phyloP scores from a whole-genome alignment of 2,797 vertebrate genomes.

The Girardinus metallicus region DNA sequence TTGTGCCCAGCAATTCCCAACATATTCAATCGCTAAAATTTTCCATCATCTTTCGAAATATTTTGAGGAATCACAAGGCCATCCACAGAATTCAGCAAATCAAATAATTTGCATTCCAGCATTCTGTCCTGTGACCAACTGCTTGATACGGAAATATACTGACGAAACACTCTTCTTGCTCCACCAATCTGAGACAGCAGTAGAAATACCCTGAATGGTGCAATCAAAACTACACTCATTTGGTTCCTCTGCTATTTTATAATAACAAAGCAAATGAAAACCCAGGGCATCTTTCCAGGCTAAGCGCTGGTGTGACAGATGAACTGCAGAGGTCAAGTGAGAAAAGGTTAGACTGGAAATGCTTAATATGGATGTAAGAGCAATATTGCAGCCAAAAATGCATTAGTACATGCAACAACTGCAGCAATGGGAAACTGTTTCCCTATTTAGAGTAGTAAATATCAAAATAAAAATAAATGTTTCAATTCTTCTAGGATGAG shows the following conservation, averaged over 20 bases:
- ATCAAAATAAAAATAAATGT: conserved; percentile 29
- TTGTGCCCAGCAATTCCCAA: not conserved
- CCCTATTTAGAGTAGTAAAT: not conserved
- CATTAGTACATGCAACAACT: not conserved
- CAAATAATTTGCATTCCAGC: conserved; percentile 42
- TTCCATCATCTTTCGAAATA: conserved; percentile 13
- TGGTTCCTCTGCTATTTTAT: not conserved
- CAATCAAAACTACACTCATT: not conserved
- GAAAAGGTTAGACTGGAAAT: conserved; percentile 29
- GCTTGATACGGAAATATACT: conserved; percentile 19
- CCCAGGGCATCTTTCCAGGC: conserved; percentile 45
- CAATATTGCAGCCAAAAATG: conserved; percentile 32
- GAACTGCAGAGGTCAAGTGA: conserved; percentile 50
- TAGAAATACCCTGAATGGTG: conserved; percentile 14
- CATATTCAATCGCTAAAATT: conserved; percentile 16
- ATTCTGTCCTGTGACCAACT: conserved; percentile 22
- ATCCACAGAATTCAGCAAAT: conserved; percentile 34
- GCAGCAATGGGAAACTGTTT: not conserved
- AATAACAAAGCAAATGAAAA: conserved; percentile 30
- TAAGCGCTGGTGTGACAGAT: conserved; percentile 56
- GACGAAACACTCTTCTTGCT: conserved; percentile 30
- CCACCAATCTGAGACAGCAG: conserved; percentile 21
- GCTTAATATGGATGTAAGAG: conserved; percentile 34
- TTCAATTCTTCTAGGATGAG: not conserved
- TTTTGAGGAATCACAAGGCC: conserved; percentile 26